Base-by-base conservation (phyloP, 2,888 invertebrate genomes). In the Caenorhabditis sp. region DNA sequence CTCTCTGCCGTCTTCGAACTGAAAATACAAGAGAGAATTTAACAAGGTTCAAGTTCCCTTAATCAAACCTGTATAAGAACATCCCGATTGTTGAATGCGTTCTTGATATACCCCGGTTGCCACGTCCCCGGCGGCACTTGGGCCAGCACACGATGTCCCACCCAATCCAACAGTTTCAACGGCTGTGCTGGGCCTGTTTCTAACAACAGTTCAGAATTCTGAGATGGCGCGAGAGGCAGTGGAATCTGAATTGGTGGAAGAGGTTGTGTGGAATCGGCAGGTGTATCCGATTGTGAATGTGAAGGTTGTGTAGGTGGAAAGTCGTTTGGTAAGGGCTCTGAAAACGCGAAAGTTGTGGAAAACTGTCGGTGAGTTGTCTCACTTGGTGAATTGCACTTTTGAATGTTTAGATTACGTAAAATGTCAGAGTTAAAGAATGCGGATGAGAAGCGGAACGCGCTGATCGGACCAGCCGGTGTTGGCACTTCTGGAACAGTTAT, bases 131-230 rank as follows among this genome's bases (percentile, higher is more conserved):
- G 71, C 44, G 88, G 83, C 44, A 83, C 79, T 56, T 85, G 72
- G 65, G 85, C 87, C 70, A 88, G 72, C n/a, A 89, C 86, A 11
- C 89, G 83, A 50, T 83, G 47, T 8, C 85, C 87, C 22, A 80
- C 50, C 89, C 89, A 89, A 32, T 88, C 89, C 53, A 56, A n/a
- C 56, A 88, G 20, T 24, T 13, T n/a, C 20, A 67, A 60, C 4
- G 11, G 1, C 18, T 44, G 61, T 2, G 22, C 28, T 11, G 62
- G 13, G 35, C 18, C 24, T n/a, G 69, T 28, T 32, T 20, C 32
- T 28, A 40, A 8, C 18, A 44, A 28, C 13, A 32, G 20, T 15
- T 64, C 32, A 5, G 20, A 1, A 55, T 35, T 50, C 2, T 22
- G 32, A 47, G 32, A 0, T 26, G 64, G n/a, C 9, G 74, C 58